Evolutionary conservation across 2,113 vertebrate species (phyloP).

Genomic region (Corythornis cristatus): DNA sequence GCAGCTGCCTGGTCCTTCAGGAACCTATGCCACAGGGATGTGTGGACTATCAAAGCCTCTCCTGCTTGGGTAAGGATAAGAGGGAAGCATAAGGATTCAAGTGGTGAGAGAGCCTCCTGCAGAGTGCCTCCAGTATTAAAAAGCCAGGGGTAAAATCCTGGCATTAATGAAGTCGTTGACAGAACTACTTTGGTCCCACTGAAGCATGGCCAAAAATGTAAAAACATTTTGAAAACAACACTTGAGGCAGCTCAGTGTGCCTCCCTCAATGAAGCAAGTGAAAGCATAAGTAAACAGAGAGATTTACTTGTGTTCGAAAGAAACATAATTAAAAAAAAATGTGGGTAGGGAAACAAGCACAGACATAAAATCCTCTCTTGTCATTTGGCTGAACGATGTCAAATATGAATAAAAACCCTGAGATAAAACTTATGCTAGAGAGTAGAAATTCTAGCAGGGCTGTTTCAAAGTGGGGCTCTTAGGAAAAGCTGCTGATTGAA

Average conservation of each 20-base stretch:
- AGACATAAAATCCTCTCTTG: conserved; percentile 16
- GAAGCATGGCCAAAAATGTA: neutral
- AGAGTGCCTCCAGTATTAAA: neutral
- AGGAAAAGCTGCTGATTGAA: conserved; percentile 84
- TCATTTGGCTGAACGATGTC: conserved; percentile 45
- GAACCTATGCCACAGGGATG: neutral
- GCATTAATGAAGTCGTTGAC: conserved; percentile 1
- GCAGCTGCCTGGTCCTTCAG: too few species aligned
- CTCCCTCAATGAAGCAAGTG: neutral
- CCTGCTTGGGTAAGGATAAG: neutral
- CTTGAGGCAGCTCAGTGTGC: neutral
- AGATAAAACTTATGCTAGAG: conserved; percentile 50
- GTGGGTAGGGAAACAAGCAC: neutral
- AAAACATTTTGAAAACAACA: conserved; percentile 28
- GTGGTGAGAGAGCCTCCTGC: neutral
- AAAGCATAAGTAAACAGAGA: neutral
- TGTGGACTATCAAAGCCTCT: neutral
- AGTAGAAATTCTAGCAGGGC: conserved; percentile 62
- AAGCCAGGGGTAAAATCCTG: neutral
- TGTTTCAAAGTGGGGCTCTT: conserved; percentile 70
- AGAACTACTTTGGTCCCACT: conserved; percentile 1
- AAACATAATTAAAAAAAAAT: conserved; percentile 13
- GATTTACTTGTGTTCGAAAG: neutral
- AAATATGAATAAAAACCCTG: conserved; percentile 64
- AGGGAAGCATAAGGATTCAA: neutral